These are phyloP conservation scores for Trypoxylon attenuatum DNA, from an alignment of 2,888 invertebrate genomes.

Conservation along the genomic window DNA sequence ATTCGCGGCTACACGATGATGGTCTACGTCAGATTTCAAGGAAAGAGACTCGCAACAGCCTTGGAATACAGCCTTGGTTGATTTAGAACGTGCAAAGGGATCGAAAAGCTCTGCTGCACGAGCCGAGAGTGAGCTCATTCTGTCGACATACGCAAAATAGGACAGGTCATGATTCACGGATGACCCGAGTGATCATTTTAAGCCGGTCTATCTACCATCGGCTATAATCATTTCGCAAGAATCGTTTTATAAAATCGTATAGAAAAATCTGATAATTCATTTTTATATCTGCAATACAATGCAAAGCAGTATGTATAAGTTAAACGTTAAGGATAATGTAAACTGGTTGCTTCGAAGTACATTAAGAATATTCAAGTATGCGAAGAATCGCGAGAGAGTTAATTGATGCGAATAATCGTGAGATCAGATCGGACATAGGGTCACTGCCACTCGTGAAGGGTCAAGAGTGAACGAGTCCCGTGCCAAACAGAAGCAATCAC, in stretches of 20 bases:
- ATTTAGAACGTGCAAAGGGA: slow-evolving; percentile 27
- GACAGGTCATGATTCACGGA: slow-evolving; percentile 32
- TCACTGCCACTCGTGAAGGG: slow-evolving; percentile 28
- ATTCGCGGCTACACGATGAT: slow-evolving; percentile 22
- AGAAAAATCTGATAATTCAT: too few relatives aligned
- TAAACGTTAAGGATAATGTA: not conserved
- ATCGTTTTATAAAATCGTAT: too few relatives aligned
- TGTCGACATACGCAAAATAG: slow-evolving; percentile 10
- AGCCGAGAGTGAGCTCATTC: slow-evolving; percentile 13
- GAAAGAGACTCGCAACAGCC: slow-evolving; percentile 15
- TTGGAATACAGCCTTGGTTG: slow-evolving; percentile 33
- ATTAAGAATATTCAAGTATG: too few relatives aligned
- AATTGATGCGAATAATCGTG: slow-evolving; percentile 18
- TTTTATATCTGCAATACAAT: too few relatives aligned
- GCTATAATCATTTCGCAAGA: too few relatives aligned
- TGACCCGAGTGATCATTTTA: too few relatives aligned
- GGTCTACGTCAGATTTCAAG: slow-evolving; percentile 21
- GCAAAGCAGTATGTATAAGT: too few relatives aligned
- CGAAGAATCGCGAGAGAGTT: too few relatives aligned
- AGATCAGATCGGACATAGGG: slow-evolving; percentile 29
- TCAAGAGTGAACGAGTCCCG: slow-evolving; percentile 35
- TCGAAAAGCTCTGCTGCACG: not conserved
- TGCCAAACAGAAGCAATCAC: slow-evolving; percentile 3
- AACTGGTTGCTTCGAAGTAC: slow-evolving; percentile 14
- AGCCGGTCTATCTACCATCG: too few relatives aligned